These are phyloP conservation scores for Lysandra coridon DNA, from an alignment of 2,888 invertebrate genomes.

Conservation along the genomic window DNA sequence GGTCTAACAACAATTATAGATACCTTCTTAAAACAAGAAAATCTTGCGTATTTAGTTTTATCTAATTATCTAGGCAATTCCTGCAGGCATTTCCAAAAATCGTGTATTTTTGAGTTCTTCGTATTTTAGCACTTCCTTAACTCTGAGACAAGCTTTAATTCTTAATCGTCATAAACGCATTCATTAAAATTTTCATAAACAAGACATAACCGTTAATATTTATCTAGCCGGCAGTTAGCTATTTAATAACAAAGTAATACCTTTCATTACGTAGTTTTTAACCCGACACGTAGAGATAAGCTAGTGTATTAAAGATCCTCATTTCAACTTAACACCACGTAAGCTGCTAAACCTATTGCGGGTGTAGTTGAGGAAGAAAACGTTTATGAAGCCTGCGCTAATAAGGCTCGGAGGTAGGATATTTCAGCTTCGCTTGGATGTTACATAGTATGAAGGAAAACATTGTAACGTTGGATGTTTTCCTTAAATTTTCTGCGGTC, in stretches of 20 bases:
- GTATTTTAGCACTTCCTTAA: too few species aligned
- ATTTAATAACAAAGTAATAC: conserved; percentile 27
- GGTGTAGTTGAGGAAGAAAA: conserved; percentile 52
- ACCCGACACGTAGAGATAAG: conserved; percentile 32
- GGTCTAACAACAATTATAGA: neutral
- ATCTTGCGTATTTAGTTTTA: too few species aligned
- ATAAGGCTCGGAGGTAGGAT: conserved; percentile 53
- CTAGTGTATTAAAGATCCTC: conserved; percentile 49
- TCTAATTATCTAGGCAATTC: too few species aligned
- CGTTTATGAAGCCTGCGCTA: conserved; percentile 57
- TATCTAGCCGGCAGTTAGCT: neutral
- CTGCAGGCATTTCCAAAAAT: too few species aligned
- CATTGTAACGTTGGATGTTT: neutral
- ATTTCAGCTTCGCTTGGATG: conserved; percentile 36
- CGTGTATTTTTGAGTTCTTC: too few species aligned
- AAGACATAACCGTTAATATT: neutral
- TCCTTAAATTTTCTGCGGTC: neutral
- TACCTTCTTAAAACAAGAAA: too few species aligned
- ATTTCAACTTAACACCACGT: conserved; percentile 51
- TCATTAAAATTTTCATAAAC: neutral
- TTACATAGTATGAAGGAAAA: conserved; percentile 4
- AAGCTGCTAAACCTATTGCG: conserved; percentile 52
- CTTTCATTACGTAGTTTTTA: conserved; percentile 27
- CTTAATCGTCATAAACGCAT: neutral
- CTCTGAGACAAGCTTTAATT: neutral